Evolutionary conservation across 1,140 invertebrate species (phyloP).

Genomic region (Eupristina koningsbergeri): DNA sequence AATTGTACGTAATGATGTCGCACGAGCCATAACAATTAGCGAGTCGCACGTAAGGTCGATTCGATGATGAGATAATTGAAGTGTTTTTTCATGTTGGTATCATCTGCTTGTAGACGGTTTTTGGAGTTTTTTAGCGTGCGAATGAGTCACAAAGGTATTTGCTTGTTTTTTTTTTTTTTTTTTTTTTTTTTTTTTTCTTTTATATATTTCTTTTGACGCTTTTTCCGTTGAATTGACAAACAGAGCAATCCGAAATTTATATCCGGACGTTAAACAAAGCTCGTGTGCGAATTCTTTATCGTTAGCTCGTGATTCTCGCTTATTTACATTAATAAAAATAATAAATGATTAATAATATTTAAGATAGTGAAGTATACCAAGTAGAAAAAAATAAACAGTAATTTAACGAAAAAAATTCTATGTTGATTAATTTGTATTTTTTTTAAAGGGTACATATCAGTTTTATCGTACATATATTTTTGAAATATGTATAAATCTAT

Average conservation of each 20-base stretch:
- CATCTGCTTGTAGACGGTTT: conserved; percentile 3
- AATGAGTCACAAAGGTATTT: conserved; percentile 15
- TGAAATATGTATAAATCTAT: no score
- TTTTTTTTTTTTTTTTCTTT: no score
- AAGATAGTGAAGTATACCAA: no score
- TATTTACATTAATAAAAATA: neutral
- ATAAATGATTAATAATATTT: neutral
- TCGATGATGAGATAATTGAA: conserved; percentile 46
- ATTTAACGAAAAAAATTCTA: neutral
- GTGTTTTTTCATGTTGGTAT: neutral
- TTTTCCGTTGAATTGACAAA: neutral
- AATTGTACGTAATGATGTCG: neutral
- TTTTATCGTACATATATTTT: no score
- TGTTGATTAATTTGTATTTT: neutral
- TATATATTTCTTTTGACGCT: no score
- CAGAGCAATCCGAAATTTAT: neutral
- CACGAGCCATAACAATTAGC: conserved; percentile 7
- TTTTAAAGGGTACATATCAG: no score
- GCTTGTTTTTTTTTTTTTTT: neutral
- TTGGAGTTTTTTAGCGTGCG: neutral
- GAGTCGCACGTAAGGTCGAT: conserved; percentile 13
- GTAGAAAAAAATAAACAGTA: no score
- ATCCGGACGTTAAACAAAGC: neutral
- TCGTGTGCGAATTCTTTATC: neutral
- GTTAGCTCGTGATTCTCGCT: neutral